Percentiles rank a stretch among this genome's conserved stretches.
Conservation (phyloP, 2,888 invertebrate species). For the Ferrisia virgata region DNA sequence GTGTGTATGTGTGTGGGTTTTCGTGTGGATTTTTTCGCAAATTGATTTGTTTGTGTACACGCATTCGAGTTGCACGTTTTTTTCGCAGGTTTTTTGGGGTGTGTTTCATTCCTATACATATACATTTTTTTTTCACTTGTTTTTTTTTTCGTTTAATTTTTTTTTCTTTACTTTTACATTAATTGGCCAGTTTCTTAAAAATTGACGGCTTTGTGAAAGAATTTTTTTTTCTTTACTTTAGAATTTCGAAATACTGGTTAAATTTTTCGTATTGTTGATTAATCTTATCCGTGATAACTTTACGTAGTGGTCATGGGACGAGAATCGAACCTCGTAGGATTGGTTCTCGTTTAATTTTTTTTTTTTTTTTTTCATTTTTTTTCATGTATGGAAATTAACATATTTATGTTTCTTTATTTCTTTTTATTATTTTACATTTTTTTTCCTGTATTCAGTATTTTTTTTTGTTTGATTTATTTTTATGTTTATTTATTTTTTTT, state of each 20-base stretch:
- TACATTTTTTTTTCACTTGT: conserved; percentile 35
- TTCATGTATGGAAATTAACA: conserved; percentile 4
- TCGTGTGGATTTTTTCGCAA: conserved; percentile 43
- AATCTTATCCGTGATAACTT: conserved; percentile 12
- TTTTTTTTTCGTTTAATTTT: conserved; percentile 37
- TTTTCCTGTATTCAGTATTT: conserved; percentile 3
- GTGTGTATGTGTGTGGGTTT: conserved; percentile 43
- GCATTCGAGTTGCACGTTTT: conserved; percentile 44
- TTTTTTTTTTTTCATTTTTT: not conserved
- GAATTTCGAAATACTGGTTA: conserved; percentile 13
- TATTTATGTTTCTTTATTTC: not conserved
- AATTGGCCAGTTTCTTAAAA: conserved; percentile 7
- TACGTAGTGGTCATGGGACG: conserved; percentile 12
- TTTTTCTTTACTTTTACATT: conserved; percentile 14
- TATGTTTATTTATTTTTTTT: conserved; percentile 27
- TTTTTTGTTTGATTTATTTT: conserved; percentile 23
- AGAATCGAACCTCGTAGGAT: not conserved
- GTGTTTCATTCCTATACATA: conserved; percentile 42
- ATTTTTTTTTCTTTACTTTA: not conserved
- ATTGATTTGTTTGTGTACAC: conserved; percentile 45
- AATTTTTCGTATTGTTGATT: conserved; percentile 23
- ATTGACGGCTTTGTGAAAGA: not conserved
- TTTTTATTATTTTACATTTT: not conserved
- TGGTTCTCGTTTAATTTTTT: not conserved
- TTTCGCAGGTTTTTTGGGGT: conserved; percentile 43